Conservation (phyloP, 2,113 vertebrate species). For the Scomber japonicus region DNA sequence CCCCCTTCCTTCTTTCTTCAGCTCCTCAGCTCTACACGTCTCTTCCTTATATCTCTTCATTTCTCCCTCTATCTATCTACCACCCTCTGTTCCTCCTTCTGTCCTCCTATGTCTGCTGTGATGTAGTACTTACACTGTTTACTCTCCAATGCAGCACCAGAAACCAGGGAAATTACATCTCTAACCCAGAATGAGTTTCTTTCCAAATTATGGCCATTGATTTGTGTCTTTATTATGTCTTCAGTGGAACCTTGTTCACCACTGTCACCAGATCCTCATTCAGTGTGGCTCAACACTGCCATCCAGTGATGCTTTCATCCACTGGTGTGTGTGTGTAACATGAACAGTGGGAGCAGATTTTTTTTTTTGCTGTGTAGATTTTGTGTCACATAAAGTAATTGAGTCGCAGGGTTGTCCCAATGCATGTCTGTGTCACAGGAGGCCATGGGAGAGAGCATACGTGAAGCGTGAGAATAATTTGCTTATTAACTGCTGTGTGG, state of each 20-base stretch:
- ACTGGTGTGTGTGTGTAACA: not conserved
- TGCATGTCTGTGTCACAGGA: not conserved
- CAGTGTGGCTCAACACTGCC: constrained; percentile 85
- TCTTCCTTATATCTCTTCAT: constrained; percentile 29
- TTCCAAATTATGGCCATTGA: constrained; percentile 83
- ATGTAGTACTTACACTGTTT: constrained; percentile 76
- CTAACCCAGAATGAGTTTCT: constrained; percentile 72
- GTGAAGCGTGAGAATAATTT: not conserved
- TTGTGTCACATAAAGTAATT: constrained; percentile 2
- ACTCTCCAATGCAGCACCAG: constrained; percentile 69
- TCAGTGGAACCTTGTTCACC: constrained; percentile 67
- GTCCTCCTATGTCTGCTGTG: constrained; percentile 52
- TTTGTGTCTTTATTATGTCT: constrained; percentile 86
- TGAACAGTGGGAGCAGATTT: not conserved
- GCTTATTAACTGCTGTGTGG: not conserved
- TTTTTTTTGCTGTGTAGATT: not conserved
- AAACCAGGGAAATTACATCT: constrained; percentile 80
- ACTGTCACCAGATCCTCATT: not conserved
- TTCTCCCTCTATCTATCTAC: constrained; percentile 33
- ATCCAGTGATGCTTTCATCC: constrained; percentile 75
- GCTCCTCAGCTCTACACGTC: constrained; percentile 16
- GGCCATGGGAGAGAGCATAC: not conserved
- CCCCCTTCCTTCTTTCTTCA: constrained; percentile 40
- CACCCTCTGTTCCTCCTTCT: constrained; percentile 42
- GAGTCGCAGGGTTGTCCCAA: not conserved